These are phyloP conservation scores for Cryptus viduatorius DNA, from an alignment of 2,888 invertebrate genomes.

Conservation along the genomic window DNA sequence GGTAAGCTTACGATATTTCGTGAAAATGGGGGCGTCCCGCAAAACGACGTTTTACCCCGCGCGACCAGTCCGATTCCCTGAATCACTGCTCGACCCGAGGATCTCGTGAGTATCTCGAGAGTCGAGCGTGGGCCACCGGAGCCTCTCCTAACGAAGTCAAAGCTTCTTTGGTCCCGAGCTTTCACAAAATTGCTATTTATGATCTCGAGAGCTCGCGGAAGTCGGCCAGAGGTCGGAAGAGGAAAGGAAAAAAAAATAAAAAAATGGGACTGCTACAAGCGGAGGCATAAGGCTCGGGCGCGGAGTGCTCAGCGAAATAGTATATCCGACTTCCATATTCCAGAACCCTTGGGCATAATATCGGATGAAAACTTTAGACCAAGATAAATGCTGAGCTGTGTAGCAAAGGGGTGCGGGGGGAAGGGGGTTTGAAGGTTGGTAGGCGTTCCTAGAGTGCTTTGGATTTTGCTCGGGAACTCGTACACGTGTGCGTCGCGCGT, in stretches of 20 bases:
- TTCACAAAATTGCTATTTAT: slow-evolving; percentile 71
- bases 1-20: slow-evolving; percentile 24
- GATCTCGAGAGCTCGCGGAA: slow-evolving; percentile 49
- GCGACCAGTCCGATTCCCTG: slow-evolving; percentile 8
- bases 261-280: slow-evolving; percentile 47
- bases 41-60: neutral
- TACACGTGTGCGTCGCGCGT: slow-evolving; percentile 46
- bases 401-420: slow-evolving; percentile 3
- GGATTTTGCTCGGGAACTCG: slow-evolving; percentile 12
- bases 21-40: neutral
- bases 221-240: slow-evolving; percentile 6
- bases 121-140: neutral
- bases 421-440: neutral
- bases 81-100: slow-evolving; percentile 13
- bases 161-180: slow-evolving; percentile 65
- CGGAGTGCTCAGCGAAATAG: slow-evolving; percentile 28
- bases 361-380: slow-evolving; percentile 74
- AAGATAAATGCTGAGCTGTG: slow-evolving; percentile 71
- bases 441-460: slow-evolving; percentile 23
- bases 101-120: slow-evolving; percentile 3
- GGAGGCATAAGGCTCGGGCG: slow-evolving; percentile 43
- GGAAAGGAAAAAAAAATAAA: slow-evolving; percentile 38
- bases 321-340: slow-evolving; percentile 54
- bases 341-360: slow-evolving; percentile 64
- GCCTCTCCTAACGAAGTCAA: slow-evolving; percentile 63